Percentiles rank a stretch among this genome's conserved stretches.
These are phyloP conservation scores for Diogma glabrata DNA, from an alignment of 2,888 invertebrate genomes.

Conservation along the genomic window DNA sequence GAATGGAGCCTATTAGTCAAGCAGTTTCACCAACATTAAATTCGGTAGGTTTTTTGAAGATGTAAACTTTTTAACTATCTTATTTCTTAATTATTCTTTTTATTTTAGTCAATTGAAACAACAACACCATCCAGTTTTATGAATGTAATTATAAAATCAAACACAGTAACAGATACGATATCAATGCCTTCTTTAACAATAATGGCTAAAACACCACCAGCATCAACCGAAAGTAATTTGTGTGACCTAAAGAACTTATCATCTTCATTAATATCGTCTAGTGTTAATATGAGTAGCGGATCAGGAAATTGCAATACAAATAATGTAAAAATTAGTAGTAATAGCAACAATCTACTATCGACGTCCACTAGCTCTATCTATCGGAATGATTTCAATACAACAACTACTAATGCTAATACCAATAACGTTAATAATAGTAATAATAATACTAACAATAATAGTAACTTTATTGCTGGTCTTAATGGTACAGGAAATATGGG, in stretches of 20 bases:
- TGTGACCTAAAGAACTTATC: neutral
- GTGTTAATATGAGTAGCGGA: neutral
- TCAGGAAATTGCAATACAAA: neutral
- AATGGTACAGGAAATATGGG: too few relatives aligned
- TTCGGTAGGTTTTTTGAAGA: neutral
- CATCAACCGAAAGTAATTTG: slow-evolving; percentile 22
- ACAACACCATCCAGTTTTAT: slow-evolving; percentile 10
- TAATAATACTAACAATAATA: slow-evolving; percentile 3
- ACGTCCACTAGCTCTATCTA: too few relatives aligned
- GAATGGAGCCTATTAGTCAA: slow-evolving; percentile 87
- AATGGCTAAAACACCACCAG: slow-evolving; percentile 21
- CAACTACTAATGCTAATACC: slow-evolving; percentile 5
- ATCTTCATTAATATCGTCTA: neutral
- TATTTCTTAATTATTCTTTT: neutral
- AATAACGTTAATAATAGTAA: slow-evolving; percentile 2
- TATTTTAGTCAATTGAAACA: slow-evolving; percentile 4
- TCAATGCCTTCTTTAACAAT: slow-evolving; percentile 9
- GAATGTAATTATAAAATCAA: slow-evolving; percentile 9
- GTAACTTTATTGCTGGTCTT: too few relatives aligned
- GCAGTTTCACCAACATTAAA: slow-evolving; percentile 47
- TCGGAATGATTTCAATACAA: slow-evolving; percentile 3
- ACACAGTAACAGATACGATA: neutral
- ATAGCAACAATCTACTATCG: too few relatives aligned
- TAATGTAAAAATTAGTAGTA: slow-evolving; percentile 1
- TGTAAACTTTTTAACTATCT: neutral